phyloP scores from a whole-genome alignment of 2,797 vertebrate species.

The Hyperoplus lanceolatus region DNA sequence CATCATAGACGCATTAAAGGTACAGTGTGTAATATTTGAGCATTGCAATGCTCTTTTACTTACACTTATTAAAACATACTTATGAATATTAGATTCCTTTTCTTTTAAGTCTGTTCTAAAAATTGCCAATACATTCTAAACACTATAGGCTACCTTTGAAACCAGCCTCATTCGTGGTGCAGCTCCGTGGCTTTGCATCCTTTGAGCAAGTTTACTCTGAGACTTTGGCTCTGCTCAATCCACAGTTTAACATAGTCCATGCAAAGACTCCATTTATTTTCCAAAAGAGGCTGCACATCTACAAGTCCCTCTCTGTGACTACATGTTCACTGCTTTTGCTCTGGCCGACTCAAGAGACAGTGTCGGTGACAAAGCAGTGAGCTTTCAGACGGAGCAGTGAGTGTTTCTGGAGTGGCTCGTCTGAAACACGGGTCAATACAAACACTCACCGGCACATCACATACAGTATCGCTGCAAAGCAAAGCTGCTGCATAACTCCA shows the following conservation, averaged over 20 bases:
- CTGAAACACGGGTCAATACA: constrained; percentile 76
- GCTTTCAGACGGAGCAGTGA: constrained; percentile 56
- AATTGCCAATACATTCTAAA: not conserved
- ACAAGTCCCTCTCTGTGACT: constrained; percentile 53
- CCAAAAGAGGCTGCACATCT: constrained; percentile 56
- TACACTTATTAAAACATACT: too few relatives aligned
- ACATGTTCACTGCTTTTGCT: constrained; percentile 53
- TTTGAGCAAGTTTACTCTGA: constrained; percentile 21
- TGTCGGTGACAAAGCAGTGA: constrained; percentile 68
- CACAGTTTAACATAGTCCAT: constrained; percentile 25
- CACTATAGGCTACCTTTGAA: not conserved
- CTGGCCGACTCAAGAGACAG: constrained; percentile 69
- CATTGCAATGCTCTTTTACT: too few relatives aligned
- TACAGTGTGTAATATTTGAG: too few relatives aligned
- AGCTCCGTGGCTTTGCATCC: constrained; percentile 9
- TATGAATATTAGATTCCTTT: too few relatives aligned
- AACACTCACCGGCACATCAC: constrained; percentile 76
- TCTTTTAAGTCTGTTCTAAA: too few relatives aligned
- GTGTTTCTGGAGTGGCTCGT: constrained; percentile 72
- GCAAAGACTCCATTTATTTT: constrained; percentile 34
- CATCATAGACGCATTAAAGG: not conserved
- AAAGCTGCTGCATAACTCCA: constrained; percentile 65
- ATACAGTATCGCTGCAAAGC: constrained; percentile 70
- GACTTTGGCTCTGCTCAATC: constrained; percentile 32
- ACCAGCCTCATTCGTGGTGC: not conserved